These are phyloP conservation scores for Cranoglanis bouderius DNA, from an alignment of 2,113 vertebrate species.

Conservation along the genomic window DNA sequence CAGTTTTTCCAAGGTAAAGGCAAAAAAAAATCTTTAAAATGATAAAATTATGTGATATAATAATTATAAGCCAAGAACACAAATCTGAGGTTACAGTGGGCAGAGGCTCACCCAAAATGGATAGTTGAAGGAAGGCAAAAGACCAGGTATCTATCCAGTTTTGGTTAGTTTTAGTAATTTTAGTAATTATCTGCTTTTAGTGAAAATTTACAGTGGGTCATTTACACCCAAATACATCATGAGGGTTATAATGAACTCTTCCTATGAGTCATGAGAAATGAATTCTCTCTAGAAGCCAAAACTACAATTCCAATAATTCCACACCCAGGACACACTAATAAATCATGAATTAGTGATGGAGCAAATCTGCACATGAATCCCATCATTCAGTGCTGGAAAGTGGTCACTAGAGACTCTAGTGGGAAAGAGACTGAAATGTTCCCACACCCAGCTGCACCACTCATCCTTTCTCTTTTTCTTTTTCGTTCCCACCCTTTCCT, in stretches of 20 bases:
- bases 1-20: too few species aligned
- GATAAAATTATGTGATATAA: neutral
- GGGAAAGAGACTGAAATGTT: constrained; percentile 31
- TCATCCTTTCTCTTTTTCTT: constrained; percentile 7
- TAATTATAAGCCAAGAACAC: neutral
- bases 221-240: neutral
- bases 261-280: neutral
- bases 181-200: neutral
- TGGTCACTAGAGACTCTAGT: constrained; percentile 25
- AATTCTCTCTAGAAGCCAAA: neutral
- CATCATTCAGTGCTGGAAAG: constrained; percentile 20
- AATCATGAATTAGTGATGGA: constrained; percentile 23
- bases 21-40: neutral
- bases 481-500: constrained; percentile 39
- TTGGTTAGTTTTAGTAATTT: neutral
- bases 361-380: neutral
- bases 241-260: neutral
- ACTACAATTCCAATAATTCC: constrained; percentile 1
- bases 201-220: neutral
- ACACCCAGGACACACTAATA: constrained; percentile 14
- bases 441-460: constrained; percentile 46
- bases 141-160: neutral
- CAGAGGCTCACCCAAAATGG: neutral
- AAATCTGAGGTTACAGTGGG: neutral
- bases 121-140: neutral